These are phyloP conservation scores for Copidosoma floridanum DNA, from an alignment of 1,140 invertebrate genomes.

Conservation along the genomic window DNA sequence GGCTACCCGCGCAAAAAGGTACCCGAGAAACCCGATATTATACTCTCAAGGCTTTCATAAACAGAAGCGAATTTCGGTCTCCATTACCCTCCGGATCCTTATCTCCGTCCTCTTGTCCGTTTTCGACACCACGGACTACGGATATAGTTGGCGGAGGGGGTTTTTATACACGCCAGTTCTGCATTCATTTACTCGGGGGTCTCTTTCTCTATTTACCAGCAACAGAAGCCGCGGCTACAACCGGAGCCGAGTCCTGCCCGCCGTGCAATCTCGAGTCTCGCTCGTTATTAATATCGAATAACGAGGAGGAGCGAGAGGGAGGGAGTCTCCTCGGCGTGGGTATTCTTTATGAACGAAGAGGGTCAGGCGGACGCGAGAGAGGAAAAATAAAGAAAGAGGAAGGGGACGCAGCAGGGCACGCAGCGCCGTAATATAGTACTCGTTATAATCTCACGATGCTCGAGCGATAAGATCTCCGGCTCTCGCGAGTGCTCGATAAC, in stretches of 20 bases:
- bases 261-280: conserved; percentile 7
- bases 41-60: not conserved
- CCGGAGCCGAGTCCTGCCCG: not conserved
- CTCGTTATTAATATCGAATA: conserved; percentile 54
- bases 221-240: too few species aligned
- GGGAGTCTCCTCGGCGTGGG: conserved; percentile 28
- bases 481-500: conserved; percentile 8
- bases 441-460: conserved; percentile 17
- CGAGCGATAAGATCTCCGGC: conserved; percentile 10
- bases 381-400: conserved; percentile 7
- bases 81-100: not conserved
- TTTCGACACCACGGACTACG: too few species aligned
- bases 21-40: too few species aligned
- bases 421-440: conserved; percentile 9
- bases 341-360: conserved; percentile 52
- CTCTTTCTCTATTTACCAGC: conserved; percentile 22
- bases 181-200: not conserved
- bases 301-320: conserved; percentile 45
- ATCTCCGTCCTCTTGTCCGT: not conserved
- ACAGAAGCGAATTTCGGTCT: not conserved
- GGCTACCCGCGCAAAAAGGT: too few species aligned
- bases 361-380: not conserved
- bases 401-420: conserved; percentile 1
- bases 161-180: not conserved
- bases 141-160: not conserved